Evolutionary conservation across 2,113 vertebrate genomes (phyloP).

Genomic region (Platycercus adscitus): DNA sequence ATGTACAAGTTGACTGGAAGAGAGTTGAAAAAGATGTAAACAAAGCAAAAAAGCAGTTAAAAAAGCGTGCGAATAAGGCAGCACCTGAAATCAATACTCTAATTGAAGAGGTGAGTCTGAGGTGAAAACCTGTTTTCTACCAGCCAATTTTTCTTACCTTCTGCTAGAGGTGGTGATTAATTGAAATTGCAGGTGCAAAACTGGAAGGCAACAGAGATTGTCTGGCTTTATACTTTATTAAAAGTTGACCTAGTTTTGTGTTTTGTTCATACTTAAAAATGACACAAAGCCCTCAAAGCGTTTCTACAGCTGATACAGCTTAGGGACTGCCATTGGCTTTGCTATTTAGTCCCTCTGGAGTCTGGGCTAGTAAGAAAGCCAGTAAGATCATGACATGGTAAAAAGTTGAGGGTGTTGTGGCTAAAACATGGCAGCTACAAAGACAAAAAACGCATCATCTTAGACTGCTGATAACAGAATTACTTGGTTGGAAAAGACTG

Average conservation of each 20-base stretch:
- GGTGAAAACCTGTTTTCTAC: background rate
- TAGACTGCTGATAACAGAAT: background rate
- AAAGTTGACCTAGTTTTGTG: background rate
- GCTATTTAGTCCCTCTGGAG: background rate
- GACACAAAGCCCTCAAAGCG: background rate
- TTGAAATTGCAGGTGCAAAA: background rate
- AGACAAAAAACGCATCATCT: background rate
- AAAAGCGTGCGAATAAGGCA: conserved; percentile 91
- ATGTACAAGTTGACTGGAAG: conserved; percentile 97
- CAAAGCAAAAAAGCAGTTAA: conserved; percentile 95
- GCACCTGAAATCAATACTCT: conserved; percentile 91
- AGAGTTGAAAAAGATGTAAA: conserved; percentile 98
- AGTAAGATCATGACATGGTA: background rate
- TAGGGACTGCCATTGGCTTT: background rate
- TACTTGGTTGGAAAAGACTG: background rate
- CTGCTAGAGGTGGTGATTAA: background rate
- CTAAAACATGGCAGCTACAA: background rate
- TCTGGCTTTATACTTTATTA: background rate
- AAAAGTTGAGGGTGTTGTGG: background rate
- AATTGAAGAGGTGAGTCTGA: conserved; percentile 89
- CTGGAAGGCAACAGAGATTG: background rate
- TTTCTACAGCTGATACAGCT: background rate
- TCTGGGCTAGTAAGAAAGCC: background rate
- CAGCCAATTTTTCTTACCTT: background rate
- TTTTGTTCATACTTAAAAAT: background rate